phyloP scores from a whole-genome alignment of 2,797 vertebrate species.

The Pseudomugil tenellus region DNA sequence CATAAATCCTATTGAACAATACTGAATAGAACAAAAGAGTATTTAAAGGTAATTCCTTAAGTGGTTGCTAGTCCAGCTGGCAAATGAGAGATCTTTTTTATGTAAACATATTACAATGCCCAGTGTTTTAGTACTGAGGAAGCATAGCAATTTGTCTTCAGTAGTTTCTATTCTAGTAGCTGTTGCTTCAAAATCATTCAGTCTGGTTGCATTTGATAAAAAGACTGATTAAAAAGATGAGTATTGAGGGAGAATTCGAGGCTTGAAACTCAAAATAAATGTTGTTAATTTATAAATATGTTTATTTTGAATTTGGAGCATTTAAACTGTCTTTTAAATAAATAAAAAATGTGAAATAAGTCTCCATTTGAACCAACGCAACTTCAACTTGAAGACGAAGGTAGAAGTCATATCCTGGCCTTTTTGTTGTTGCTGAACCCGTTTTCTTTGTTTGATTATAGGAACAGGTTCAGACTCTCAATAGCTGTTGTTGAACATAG shows the following conservation, averaged over 20 bases:
- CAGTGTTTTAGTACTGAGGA: not conserved
- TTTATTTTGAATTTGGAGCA: not conserved
- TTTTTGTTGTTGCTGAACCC: constrained; percentile 30
- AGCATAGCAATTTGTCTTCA: not conserved
- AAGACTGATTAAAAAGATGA: not conserved
- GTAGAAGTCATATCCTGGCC: not conserved
- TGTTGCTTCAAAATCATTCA: not conserved
- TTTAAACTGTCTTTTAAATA: not conserved
- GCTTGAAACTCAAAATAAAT: not conserved
- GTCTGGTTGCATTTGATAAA: not conserved
- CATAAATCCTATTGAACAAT: constrained; percentile 16
- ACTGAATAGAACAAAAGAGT: not conserved
- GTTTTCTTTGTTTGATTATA: constrained; percentile 27
- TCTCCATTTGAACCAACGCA: not conserved
- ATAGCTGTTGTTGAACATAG: constrained; percentile 8
- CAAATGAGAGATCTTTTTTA: not conserved
- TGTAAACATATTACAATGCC: not conserved
- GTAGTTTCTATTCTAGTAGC: not conserved
- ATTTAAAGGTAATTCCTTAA: not conserved
- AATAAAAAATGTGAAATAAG: not conserved
- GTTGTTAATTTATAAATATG: not conserved
- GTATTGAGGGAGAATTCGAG: not conserved
- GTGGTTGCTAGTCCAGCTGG: not conserved
- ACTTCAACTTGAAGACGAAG: constrained; percentile 10
- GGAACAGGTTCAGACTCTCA: constrained; percentile 8